A percentile compares a stretch with the other conserved stretches of the same genome.
These are phyloP conservation scores for Corythoichthys intestinalis DNA, from an alignment of 2,113 vertebrate species.

Conservation along the genomic window DNA sequence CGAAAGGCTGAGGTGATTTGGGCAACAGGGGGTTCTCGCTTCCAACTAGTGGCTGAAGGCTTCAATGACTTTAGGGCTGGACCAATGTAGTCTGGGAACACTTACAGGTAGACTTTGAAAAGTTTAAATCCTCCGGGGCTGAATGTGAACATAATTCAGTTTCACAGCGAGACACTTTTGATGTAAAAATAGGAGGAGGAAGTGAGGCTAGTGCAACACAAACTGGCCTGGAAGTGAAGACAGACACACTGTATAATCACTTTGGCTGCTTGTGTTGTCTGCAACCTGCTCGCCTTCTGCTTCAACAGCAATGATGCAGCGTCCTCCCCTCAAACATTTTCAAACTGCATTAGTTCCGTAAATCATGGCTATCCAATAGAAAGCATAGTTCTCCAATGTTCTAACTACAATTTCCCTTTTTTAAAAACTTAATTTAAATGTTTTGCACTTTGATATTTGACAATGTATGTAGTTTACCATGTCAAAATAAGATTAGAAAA, in stretches of 20 bases:
- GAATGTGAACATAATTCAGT: slow-evolving; percentile 6
- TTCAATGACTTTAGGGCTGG: slow-evolving; percentile 14
- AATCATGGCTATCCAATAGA: neutral
- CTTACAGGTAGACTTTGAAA: neutral
- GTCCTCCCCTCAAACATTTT: neutral
- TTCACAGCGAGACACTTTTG: slow-evolving; percentile 7
- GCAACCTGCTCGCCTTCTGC: slow-evolving; percentile 6
- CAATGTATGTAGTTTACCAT: neutral
- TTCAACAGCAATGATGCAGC: slow-evolving; percentile 1
- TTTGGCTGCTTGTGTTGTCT: slow-evolving; percentile 6
- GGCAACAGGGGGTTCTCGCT: slow-evolving; percentile 30
- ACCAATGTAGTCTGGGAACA: neutral
- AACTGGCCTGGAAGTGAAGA: slow-evolving; percentile 8
- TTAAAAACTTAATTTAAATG: too few species aligned
- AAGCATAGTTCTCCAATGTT: neutral
- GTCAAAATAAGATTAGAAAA: too few species aligned
- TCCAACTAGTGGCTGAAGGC: slow-evolving; percentile 20
- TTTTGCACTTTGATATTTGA: neutral
- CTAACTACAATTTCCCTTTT: too few species aligned
- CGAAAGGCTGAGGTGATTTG: slow-evolving; percentile 29
- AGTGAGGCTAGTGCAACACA: neutral
- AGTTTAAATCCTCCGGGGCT: neutral
- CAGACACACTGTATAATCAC: slow-evolving; percentile 4
- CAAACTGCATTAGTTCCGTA: neutral
- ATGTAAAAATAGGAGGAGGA: neutral